Conservation (phyloP, 2,888 invertebrate genomes). For the Stictocephala bisonia region DNA sequence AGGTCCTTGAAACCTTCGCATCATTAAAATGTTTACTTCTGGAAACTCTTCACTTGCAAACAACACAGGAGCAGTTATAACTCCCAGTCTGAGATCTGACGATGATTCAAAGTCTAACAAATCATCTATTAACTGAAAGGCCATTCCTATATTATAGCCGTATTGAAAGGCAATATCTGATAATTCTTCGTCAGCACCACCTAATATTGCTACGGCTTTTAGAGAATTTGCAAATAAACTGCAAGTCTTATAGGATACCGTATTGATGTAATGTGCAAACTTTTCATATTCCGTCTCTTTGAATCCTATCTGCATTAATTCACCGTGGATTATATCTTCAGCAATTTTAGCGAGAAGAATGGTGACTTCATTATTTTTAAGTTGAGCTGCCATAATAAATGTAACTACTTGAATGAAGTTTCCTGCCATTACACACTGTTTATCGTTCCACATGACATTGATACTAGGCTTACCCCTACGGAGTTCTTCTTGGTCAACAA, state of each 20-base stretch:
- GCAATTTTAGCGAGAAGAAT: background rate
- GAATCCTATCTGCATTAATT: constrained; percentile 15
- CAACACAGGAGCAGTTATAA: background rate
- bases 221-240: constrained; percentile 18
- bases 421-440: constrained; percentile 10
- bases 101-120: constrained; percentile 14
- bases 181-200: background rate
- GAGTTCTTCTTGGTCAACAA: background rate
- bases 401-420: constrained; percentile 1
- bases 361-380: constrained; percentile 12
- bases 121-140: constrained; percentile 9
- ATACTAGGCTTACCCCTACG: constrained; percentile 14
- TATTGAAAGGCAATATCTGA: constrained; percentile 4
- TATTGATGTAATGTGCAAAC: constrained; percentile 13
- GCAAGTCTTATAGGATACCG: background rate
- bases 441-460: constrained; percentile 8
- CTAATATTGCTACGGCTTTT: background rate
- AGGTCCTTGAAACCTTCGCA: background rate
- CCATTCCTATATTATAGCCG: constrained; percentile 2
- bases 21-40: constrained; percentile 2
- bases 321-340: background rate
- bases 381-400: background rate
- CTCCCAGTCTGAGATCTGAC: constrained; percentile 7
- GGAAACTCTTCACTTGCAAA: constrained; percentile 22
- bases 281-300: background rate